Conservation (phyloP, 2,113 vertebrate species). For the Indri indri region DNA sequence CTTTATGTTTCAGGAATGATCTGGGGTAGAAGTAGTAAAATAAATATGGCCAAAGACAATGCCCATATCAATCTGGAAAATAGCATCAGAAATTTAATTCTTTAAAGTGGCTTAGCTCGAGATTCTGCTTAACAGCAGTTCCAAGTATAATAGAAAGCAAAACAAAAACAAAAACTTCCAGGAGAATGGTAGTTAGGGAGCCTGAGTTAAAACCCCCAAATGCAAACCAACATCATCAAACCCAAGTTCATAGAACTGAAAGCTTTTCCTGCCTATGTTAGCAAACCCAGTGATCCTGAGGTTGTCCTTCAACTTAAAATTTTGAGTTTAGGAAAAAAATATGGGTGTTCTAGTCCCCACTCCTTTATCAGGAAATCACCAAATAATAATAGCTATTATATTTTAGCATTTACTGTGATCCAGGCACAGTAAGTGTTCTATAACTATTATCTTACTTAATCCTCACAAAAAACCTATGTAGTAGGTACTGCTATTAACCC, state of each 20-base stretch:
- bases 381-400: background rate
- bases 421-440: background rate
- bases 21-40: background rate
- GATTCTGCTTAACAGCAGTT: constrained; percentile 5
- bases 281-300: background rate
- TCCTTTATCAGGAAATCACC: background rate
- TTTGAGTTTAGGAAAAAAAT: background rate
- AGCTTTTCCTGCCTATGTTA: background rate
- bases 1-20: background rate
- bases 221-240: background rate
- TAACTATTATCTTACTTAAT: background rate
- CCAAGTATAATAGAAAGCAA: background rate
- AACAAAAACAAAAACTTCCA: background rate
- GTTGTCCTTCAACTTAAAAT: background rate
- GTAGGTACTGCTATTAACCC: background rate
- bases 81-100: background rate
- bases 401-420: background rate
- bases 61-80: background rate
- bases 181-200: background rate
- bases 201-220: background rate
- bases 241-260: background rate
- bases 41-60: background rate
- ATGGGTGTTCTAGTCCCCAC: background rate
- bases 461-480: background rate
- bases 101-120: background rate